Percentiles rank a stretch among this genome's conserved stretches.
Evolutionary conservation across 1,140 invertebrate species (phyloP).

Genomic region (Drosophila murphyi): DNA sequence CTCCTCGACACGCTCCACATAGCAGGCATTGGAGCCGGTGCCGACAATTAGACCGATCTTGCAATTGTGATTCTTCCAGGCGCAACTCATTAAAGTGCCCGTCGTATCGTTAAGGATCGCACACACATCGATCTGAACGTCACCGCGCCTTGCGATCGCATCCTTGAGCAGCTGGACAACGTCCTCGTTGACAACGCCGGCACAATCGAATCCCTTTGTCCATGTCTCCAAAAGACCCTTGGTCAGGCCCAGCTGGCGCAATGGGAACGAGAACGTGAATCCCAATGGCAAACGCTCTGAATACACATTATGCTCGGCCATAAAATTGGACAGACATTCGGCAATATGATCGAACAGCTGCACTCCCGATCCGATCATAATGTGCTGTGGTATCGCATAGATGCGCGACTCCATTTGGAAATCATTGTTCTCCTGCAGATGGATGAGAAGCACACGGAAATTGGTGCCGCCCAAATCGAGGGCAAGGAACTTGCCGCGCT

Average conservation of each 20-base stretch:
- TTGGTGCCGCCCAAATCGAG: conserved; percentile 99
- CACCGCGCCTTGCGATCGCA: conserved; percentile 93
- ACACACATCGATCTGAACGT: conserved; percentile 97
- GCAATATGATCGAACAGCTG: conserved; percentile 99
- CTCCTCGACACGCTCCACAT: conserved; percentile 94
- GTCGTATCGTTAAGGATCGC: conserved; percentile 99
- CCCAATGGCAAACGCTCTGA: conserved; percentile 95
- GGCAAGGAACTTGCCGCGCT: conserved; percentile 98
- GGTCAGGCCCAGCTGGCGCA: conserved; percentile 95
- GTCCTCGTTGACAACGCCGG: conserved; percentile 95
- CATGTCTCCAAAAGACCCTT: conserved; percentile 95
- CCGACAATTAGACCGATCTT: conserved; percentile 97
- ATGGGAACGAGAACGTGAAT: conserved; percentile 99
- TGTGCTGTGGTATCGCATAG: conserved; percentile 96
- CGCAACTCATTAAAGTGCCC: conserved; percentile 99
- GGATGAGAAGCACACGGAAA: conserved; percentile 97
- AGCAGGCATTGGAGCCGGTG: conserved; percentile 98
- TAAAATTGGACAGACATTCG: conserved; percentile 97
- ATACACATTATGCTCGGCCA: conserved; percentile 92
- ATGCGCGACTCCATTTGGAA: conserved; percentile 99
- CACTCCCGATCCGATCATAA: conserved; percentile 96
- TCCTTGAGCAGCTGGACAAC: conserved; percentile 95
- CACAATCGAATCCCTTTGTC: conserved; percentile 99
- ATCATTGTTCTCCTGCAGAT: conserved; percentile 91
- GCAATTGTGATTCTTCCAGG: conserved; percentile 98